Base-by-base conservation (phyloP, 1,140 invertebrate species). In the Drosophila mayri region DNA sequence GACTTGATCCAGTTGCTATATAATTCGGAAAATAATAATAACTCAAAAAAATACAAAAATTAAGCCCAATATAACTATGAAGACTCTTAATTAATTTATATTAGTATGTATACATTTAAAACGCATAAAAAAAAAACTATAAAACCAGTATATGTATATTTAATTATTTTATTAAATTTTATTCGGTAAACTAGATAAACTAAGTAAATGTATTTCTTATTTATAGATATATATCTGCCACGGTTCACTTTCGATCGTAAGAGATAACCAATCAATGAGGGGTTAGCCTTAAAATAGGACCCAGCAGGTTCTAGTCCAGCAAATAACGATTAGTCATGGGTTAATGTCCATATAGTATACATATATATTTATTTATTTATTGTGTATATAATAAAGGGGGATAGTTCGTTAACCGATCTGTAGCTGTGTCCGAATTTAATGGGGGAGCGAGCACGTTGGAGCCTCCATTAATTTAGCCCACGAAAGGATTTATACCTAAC, bases 131-230 rank as follows among this genome's bases (percentile, higher is more conserved):
- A 30, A 50, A 50, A 18, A n/a, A 7, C 4, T 18, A 4, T 12
- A 16, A 47, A 9, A 16, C 6, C n/a, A 35, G 7, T 20, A 35
- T 4, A 54, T 20, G 35, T 4, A 54, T 22, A 37, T 37, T 35
- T 12, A 16, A 37, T 37, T 37, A 30, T 12, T 54, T 60, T 28
- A 22, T 63, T 41, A 9, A 41, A 30, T 57, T 50, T 18, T 14
- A 35, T 32, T 9, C 3, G 28, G 9, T 41, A 41, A 41, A 44
- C 20, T 44, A 22, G 11, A 44, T 68, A 43, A 30, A 64, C 44
- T 67, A 63, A n/a, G 10, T 37, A 68, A 20, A 63, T 11, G 25
- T 63, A 64, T 37, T 44, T 65, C n/a, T 43, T 40, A n/a, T 52
- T 49, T 12, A 11, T 40, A 16, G 38, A 22, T 55, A 25, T 25